Base-by-base conservation (phyloP, 2,888 invertebrate genomes). In the Gymnocheta viridis region DNA sequence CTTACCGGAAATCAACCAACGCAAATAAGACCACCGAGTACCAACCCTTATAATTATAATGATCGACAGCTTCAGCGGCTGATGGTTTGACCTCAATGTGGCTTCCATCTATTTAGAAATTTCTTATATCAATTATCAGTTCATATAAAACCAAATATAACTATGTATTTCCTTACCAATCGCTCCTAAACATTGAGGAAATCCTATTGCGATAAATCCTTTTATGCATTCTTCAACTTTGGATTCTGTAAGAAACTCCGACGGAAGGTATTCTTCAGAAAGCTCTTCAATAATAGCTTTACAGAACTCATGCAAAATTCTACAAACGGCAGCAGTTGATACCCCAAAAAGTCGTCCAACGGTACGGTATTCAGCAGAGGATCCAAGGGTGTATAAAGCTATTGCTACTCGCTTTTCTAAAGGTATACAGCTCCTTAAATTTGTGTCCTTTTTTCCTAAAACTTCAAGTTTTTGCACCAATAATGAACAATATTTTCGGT, bases 311-410 rank as follows among this genome's bases (percentile, higher is more conserved):
- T 58, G 62, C 47, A 74, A 60, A 41, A 74, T 73, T 0, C 22
- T 44, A 7, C 73, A 66, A 51, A 74, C 67, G 1, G 19, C 67
- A 10, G 17, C 29, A 44, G 49, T 49, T 19, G 51, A 67, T n/a
- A 82, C 77, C 1, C 82, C 82, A 49, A 78, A 82, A n/a, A 82
- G 41, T 2, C 41, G 38, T 32, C 32, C 77, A 17, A 82, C 32
- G 2, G 54, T 72, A 10, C 64, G 44, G n/a, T 78, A 72, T 54
- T 78, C 82, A 4, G 82, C 38, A 10, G 77, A 82, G 12, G 78
- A 82, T 5, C 69, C 58, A 0, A 79, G n/a, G n/a, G 70, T 58
- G 17, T 83, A 80, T 0, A 79, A 5, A 27, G 56, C 74, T 19
- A 79, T 79, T 12, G 73, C 69, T 9, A 74, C 19, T 0, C 79